A percentile compares a stretch with the other conserved stretches of the same genome.
Evolutionary conservation across 2,113 vertebrate genomes (phyloP).

Genomic region (Eulemur rufifrons): DNA sequence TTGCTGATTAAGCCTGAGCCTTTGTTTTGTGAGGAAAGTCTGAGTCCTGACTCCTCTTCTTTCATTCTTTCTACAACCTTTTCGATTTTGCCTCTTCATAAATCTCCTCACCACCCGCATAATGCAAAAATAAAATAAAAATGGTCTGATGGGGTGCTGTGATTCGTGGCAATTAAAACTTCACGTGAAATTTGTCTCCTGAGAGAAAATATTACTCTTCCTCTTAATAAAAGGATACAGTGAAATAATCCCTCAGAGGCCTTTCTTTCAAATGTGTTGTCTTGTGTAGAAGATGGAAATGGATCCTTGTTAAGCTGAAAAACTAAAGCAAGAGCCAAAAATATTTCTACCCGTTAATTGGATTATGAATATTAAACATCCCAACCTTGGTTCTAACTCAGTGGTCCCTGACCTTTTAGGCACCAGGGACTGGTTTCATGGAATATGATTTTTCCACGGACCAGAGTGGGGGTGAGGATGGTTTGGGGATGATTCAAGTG

Average conservation of each 20-base stretch:
- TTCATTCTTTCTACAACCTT: not conserved
- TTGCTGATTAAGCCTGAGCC: not conserved
- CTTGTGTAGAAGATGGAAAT: constrained; percentile 2
- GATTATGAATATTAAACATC: not conserved
- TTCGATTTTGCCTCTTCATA: not conserved
- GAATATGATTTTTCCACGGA: too few relatives aligned
- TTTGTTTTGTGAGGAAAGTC: not conserved
- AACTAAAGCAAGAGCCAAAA: not conserved
- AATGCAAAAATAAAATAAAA: constrained; percentile 14
- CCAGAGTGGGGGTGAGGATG: too few relatives aligned
- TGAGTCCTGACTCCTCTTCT: not conserved
- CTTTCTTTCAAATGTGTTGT: not conserved
- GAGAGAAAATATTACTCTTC: not conserved
- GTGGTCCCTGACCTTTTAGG: too few relatives aligned
- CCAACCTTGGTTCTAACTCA: not conserved
- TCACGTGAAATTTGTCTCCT: not conserved
- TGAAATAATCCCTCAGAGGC: not conserved
- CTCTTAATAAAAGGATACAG: constrained; percentile 51
- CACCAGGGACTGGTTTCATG: too few relatives aligned
- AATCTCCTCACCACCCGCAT: not conserved
- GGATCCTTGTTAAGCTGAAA: not conserved
- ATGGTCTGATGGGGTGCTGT: not conserved
- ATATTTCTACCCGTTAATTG: not conserved
- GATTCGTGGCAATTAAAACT: constrained; percentile 42
- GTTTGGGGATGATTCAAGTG: too few relatives aligned